Evolutionary conservation across 2,113 vertebrate species (phyloP).

Genomic region (Sturnira hondurensis): DNA sequence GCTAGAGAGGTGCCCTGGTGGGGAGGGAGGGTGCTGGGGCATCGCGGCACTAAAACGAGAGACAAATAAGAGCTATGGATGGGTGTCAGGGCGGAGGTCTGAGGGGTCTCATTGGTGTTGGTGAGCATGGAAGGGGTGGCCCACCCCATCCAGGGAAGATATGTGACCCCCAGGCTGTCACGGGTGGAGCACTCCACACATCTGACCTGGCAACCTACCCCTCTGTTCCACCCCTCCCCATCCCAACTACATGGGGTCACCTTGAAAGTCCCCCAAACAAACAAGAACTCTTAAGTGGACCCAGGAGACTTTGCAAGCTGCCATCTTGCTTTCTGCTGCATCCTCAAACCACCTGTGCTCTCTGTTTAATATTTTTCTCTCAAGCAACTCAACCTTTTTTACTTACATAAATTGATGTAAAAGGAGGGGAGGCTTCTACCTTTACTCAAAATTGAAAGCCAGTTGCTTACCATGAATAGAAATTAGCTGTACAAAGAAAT

Average conservation of each 20-base stretch:
- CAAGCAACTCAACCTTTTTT: not conserved
- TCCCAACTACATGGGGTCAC: not conserved
- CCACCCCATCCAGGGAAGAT: not conserved
- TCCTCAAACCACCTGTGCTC: not conserved
- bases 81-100: accelerated
- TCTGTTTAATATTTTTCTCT: not conserved
- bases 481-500: not conserved
- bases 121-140: not conserved
- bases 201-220: not conserved
- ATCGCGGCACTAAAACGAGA: not conserved
- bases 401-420: not conserved
- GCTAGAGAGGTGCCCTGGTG: not conserved
- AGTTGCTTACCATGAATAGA: not conserved
- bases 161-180: not conserved
- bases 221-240: not conserved
- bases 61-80: not conserved
- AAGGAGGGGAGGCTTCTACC: not conserved
- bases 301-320: not conserved
- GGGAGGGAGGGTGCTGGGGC: not conserved
- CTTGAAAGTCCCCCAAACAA: not conserved
- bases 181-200: not conserved
- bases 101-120: not conserved
- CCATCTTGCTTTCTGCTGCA: not conserved
- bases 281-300: not conserved
- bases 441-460: not conserved